phyloP scores from a whole-genome alignment of 2,888 invertebrate genomes.

The Tiliacea citrago region DNA sequence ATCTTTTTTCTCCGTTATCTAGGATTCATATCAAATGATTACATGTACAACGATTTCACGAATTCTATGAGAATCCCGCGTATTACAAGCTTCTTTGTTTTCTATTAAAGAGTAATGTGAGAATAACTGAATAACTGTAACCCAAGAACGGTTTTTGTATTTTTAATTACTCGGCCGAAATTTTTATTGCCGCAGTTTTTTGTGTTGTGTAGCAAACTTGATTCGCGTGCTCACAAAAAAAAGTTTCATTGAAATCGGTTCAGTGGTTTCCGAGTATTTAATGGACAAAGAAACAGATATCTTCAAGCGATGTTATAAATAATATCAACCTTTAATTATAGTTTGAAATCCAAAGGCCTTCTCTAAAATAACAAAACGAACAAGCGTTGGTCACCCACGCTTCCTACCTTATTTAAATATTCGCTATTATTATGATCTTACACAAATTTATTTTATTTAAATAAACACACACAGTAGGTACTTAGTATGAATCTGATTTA shows the following conservation, averaged over 20 bases:
- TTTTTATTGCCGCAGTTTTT: slow-evolving; percentile 6
- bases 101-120: slow-evolving; percentile 40
- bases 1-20: slow-evolving; percentile 39
- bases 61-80: slow-evolving; percentile 48
- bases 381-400: no score
- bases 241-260: slow-evolving; percentile 50
- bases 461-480: no score
- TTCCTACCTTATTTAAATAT: no score
- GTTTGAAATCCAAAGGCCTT: not conserved
- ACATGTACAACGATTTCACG: slow-evolving; percentile 54
- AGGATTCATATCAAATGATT: slow-evolving; percentile 60
- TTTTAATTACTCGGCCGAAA: slow-evolving; percentile 17
- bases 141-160: slow-evolving; percentile 29
- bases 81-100: slow-evolving; percentile 54
- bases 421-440: no score
- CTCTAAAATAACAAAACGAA: not conserved
- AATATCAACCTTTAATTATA: not conserved
- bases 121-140: slow-evolving; percentile 41
- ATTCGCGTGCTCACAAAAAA: slow-evolving; percentile 26
- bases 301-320: not conserved
- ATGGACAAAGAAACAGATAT: slow-evolving; percentile 38
- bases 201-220: slow-evolving; percentile 12
- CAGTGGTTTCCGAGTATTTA: slow-evolving; percentile 43
- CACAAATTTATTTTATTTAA: no score
- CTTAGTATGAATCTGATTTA: no score